Percentiles rank a stretch among this genome's conserved stretches.
phyloP scores from a whole-genome alignment of 2,113 vertebrate genomes.

The Leuciscus idus region DNA sequence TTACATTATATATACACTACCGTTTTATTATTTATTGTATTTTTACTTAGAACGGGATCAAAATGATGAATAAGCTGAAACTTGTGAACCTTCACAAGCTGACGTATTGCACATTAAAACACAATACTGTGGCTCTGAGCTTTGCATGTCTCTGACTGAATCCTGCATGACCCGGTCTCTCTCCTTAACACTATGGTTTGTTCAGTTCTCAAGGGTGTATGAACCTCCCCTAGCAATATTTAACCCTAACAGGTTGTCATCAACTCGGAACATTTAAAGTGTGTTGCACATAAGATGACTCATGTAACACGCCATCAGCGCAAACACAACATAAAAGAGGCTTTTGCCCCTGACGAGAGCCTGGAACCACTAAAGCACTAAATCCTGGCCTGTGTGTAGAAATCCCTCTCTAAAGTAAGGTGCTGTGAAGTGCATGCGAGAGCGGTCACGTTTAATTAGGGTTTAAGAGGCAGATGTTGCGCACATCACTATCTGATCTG shows the following conservation, averaged over 20 bases:
- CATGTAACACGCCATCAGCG: constrained; percentile 4
- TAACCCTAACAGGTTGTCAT: constrained; percentile 32
- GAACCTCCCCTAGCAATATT: constrained; percentile 22
- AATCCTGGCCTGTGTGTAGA: constrained; percentile 8
- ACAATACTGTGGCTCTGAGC: not conserved
- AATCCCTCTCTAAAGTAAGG: constrained; percentile 22
- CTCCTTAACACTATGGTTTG: not conserved
- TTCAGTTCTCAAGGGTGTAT: constrained; percentile 13
- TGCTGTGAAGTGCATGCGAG: constrained; percentile 24
- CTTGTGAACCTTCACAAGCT: not conserved
- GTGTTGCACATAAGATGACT: constrained; percentile 6
- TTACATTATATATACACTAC: not conserved
- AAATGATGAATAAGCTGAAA: not conserved
- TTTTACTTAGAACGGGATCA: not conserved
- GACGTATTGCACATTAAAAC: not conserved
- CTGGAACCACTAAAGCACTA: constrained; percentile 19
- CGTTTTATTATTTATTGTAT: not conserved
- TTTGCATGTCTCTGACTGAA: not conserved
- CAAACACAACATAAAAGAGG: constrained; percentile 34
- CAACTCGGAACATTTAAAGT: constrained; percentile 12
- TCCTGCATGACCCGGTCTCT: constrained; percentile 12
- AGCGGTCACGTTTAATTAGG: constrained; percentile 10
- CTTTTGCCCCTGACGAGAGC: constrained; percentile 6
- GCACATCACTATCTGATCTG: not conserved
- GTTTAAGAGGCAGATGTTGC: not conserved